Evolutionary conservation across 2,113 vertebrate genomes (phyloP).

Genomic region (Phocoena sinus): DNA sequence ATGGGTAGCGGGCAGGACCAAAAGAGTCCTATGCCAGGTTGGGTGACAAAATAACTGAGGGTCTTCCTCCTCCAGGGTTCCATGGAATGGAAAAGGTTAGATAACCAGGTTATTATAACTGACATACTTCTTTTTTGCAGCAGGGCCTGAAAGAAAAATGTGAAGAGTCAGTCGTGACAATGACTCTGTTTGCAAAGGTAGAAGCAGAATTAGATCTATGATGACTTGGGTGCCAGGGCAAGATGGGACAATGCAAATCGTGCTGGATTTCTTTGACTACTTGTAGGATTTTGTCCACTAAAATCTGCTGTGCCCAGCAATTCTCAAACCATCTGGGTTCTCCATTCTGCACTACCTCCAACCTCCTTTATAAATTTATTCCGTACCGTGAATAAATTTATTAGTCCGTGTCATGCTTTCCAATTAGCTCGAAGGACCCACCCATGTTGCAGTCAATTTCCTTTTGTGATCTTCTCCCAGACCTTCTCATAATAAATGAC

Average conservation of each 20-base stretch:
- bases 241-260: background rate
- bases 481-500: background rate
- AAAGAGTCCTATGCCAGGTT: conserved; percentile 73
- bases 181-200: background rate
- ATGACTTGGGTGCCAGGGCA: background rate
- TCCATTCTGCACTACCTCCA: background rate
- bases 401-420: background rate
- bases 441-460: background rate
- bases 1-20: conserved; percentile 60
- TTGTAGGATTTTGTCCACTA: background rate
- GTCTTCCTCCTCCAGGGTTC: conserved; percentile 61
- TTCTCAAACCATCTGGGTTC: background rate
- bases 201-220: background rate
- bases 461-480: background rate
- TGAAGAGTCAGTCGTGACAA: background rate
- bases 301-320: background rate
- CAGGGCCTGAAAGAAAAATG: conserved; percentile 85
- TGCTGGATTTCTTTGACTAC: background rate
- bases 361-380: background rate
- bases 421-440: background rate
- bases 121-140: conserved; percentile 94
- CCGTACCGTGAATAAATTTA: background rate
- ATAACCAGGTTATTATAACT: conserved; percentile 96
- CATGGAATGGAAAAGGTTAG: conserved; percentile 78
- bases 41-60: conserved; percentile 64